Evolutionary conservation across 1,140 invertebrate genomes (phyloP), one percentile per base, ranked within the genome.

Genomic region (Drosophila paulistorum): DNA sequence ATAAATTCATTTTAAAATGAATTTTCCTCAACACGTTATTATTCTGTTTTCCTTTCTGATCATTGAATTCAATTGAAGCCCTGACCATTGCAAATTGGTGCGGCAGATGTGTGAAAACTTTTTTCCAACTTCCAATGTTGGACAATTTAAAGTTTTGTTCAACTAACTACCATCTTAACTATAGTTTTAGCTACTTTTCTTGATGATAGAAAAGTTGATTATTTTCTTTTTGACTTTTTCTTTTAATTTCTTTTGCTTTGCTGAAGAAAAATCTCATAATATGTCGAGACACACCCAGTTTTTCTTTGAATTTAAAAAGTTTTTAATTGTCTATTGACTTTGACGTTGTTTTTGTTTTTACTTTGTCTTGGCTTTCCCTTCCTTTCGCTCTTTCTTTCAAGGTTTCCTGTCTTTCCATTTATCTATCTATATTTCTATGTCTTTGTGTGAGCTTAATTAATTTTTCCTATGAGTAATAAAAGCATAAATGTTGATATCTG

Each of bases 401-500:
- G 45, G 45, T 51, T 51, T 51, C 45, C 45, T 51, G 45, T 51
- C 45, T 51, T 51, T 51, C 17, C 45, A 51, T 51, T 51, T 51
- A 51, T 51, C 45, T 51, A 20, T 48, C 7, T 23, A 48, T 10
- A 48, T 48, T 10, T 51, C 10, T 10, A 20, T 23, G 9, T 51
- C 1, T 51, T 17, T 35, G 33, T 37, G 30, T 37, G 57, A 37
- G 64, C 51, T 65, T 57, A 65, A 65, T 65, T 65, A 65, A 65
- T 65, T 65, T 57, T 33, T 64, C n/a, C 62, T 30, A 64, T 64
- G 42, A 64, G 62, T 64, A 45, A 64, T 64, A 64, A 64, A 45
- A 48, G 62, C 62, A 64, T 64, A 64, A 64, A 65, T 57, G 62
- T 51, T 13, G 42, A 33, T 51, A 45, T 63, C 37, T 57, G 51